A percentile compares a stretch with the other conserved stretches of the same genome.
Evolutionary conservation across 2,113 vertebrate species (phyloP).

Genomic region (Tor tambroides): DNA sequence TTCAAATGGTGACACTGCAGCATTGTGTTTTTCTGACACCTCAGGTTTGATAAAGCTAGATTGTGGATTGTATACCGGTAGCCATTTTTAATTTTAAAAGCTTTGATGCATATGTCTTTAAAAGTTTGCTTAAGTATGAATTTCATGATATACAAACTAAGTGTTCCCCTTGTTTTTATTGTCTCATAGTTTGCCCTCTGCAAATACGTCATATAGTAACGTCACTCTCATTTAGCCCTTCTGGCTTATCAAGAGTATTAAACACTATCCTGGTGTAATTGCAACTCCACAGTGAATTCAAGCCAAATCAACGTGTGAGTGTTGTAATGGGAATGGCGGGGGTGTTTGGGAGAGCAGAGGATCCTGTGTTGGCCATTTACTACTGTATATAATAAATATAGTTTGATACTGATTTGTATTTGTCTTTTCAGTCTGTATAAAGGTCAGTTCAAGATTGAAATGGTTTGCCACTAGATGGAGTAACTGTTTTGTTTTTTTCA

Average conservation of each 20-base stretch:
- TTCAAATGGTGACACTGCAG: neutral
- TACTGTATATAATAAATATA: constrained; percentile 88
- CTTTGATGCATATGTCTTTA: neutral
- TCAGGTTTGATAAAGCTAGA: constrained; percentile 30
- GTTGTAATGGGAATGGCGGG: neutral
- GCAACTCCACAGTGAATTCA: neutral
- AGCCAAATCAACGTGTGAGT: neutral
- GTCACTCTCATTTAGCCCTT: neutral
- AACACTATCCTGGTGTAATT: neutral
- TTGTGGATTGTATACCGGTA: constrained; percentile 3
- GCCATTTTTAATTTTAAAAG: neutral
- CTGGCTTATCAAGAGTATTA: neutral
- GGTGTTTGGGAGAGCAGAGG: constrained; percentile 49
- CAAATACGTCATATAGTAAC: neutral
- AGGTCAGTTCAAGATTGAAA: neutral
- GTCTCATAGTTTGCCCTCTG: neutral
- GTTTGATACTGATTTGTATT: constrained; percentile 73
- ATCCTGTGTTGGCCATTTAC: constrained; percentile 81
- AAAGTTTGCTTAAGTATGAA: neutral
- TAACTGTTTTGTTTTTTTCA: neutral
- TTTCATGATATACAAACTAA: constrained; percentile 15
- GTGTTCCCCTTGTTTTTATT: constrained; percentile 14
- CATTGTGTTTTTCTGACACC: constrained; percentile 16
- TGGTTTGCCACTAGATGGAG: constrained; percentile 40
- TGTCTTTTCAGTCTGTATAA: neutral